Evolutionary conservation across 2,797 vertebrate genomes (phyloP).

Genomic region (Sphaeramia orbicularis): DNA sequence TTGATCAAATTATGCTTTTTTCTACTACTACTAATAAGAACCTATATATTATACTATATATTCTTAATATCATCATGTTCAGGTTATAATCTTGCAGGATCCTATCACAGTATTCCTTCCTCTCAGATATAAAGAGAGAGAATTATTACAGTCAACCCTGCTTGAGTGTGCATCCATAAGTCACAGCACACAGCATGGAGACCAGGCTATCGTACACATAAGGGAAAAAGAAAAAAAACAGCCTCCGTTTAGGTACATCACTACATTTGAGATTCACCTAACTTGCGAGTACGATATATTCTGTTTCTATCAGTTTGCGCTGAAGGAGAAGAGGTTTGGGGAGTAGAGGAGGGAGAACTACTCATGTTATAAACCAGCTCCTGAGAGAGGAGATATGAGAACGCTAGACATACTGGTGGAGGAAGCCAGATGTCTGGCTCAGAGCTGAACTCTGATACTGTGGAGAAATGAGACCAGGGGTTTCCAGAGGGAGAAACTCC

Average conservation of each 20-base stretch:
- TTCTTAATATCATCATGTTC: slow-evolving; percentile 76
- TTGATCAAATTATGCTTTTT: slow-evolving; percentile 68
- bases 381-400: slow-evolving; percentile 58
- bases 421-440: slow-evolving; percentile 49
- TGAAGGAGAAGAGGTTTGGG: slow-evolving; percentile 46
- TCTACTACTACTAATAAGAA: slow-evolving; percentile 61
- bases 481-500: slow-evolving; percentile 56
- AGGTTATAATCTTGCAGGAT: slow-evolving; percentile 82
- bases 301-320: slow-evolving; percentile 73
- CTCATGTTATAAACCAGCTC: slow-evolving; percentile 56
- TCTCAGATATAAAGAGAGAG: slow-evolving; percentile 58
- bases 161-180: slow-evolving; percentile 85
- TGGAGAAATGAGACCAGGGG: slow-evolving; percentile 53
- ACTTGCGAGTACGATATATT: slow-evolving; percentile 61
- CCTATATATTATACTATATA: slow-evolving; percentile 73
- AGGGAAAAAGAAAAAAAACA: slow-evolving; percentile 39
- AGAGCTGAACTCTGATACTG: slow-evolving; percentile 43
- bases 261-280: slow-evolving; percentile 66
- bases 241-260: slow-evolving; percentile 67
- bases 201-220: slow-evolving; percentile 66
- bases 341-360: slow-evolving; percentile 54
- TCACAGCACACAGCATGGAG: slow-evolving; percentile 73
- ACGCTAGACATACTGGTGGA: slow-evolving; percentile 58
- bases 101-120: slow-evolving; percentile 67
- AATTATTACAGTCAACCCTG: slow-evolving; percentile 81